Base-by-base conservation (phyloP, 2,113 vertebrate genomes). In the Athene noctua region DNA sequence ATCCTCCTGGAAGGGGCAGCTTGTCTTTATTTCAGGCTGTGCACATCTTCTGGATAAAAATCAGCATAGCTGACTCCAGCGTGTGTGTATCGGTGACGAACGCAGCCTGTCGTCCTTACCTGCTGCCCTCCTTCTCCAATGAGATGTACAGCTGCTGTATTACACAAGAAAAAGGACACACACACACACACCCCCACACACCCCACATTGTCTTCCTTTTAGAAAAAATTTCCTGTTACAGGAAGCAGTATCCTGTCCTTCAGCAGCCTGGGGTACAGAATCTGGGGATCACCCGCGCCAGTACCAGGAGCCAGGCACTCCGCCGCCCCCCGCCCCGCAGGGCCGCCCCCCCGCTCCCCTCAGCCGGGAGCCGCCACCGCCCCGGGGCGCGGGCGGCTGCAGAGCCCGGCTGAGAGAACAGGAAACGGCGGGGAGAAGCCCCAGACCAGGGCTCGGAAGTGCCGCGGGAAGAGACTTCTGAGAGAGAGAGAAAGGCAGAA, bases 301-400 rank as follows among this genome's bases (percentile, higher is more conserved):
- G 3, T 0, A 4, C 1, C 12, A 4, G 11, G 13, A 17, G 17
- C 26, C n/a, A 14, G 25, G 2, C 13, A 11, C 5, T 4, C 36
- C 6, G 2, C 47, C 38, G 21, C 34, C 5, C 25, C 38, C 47
- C 6, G 5, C 38, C 14, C 17, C 34, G 30, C n/a, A 6, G 26
- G 11, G 63, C 21, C 34, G 10, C 13, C 58, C 5, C 44, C 54
- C 21, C 34, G 10, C 13, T 66, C 5, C 44, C 54, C 13, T 27
- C 25, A 11, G 47, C 58, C 29, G 49, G 44, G 42, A 29, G 23
- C 17, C 2, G 20, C 52, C 46, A 8, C 67, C 30, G 42, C 52
- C 36, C 21, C 32, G 80, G 23, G 10, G 58, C 10, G 30, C 66
- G 5, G 58, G 8, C 44, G 3, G 32, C 44, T 10, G 51, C 42